A percentile compares a stretch with the other conserved stretches of the same genome.
Conservation (phyloP, 2,888 invertebrate species). For the Lysandra bellargus region DNA sequence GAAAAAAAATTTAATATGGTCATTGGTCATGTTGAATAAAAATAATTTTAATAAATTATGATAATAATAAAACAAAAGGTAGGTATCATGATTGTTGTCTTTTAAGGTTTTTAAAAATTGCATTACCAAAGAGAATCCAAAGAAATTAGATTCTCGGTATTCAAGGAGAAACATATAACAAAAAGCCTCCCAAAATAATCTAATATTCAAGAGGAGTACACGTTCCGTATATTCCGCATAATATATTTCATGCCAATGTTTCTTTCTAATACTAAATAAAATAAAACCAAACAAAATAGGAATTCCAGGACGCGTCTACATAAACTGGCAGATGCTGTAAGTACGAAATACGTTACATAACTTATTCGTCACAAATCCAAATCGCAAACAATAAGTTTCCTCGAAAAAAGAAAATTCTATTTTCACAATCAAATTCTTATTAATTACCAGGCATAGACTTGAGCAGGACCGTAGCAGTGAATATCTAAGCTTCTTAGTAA, state of each 20-base stretch:
- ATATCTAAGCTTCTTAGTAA: no score
- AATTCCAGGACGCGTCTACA: conserved; percentile 4
- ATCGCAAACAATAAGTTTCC: neutral
- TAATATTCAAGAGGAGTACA: neutral
- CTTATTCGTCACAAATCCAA: neutral
- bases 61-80: neutral
- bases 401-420: neutral
- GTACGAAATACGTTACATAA: conserved; percentile 15
- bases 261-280: conserved; percentile 15
- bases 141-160: neutral
- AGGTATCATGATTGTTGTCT: neutral
- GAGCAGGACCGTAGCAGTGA: no score
- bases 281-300: conserved; percentile 3
- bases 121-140: neutral
- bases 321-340: neutral
- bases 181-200: conserved; percentile 1
- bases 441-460: no score
- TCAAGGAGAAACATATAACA: neutral
- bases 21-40: no score
- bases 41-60: neutral
- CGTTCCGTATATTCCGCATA: neutral
- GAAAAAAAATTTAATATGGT: neutral
- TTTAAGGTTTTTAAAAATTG: neutral
- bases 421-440: neutral
- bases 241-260: conserved; percentile 6